phyloP scores from a whole-genome alignment of 1,140 invertebrate species.

The Caerostris extrusa region DNA sequence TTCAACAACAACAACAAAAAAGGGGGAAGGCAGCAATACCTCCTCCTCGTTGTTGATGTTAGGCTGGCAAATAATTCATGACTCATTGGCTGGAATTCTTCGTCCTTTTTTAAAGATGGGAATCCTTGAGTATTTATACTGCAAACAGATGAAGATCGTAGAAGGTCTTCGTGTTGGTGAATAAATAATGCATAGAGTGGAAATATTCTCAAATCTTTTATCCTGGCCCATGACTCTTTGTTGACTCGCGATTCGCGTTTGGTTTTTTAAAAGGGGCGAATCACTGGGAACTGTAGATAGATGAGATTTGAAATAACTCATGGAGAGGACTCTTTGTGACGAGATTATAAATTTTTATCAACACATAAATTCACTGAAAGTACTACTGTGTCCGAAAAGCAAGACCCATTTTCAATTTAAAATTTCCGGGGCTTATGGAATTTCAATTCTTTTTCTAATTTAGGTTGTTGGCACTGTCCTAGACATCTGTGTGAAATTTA shows the following conservation, averaged over 20 bases:
- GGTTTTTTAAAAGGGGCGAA: background rate
- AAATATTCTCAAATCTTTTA: background rate
- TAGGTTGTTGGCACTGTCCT: no score
- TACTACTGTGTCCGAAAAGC: no score
- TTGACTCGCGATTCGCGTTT: slow-evolving; percentile 22
- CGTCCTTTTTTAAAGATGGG: background rate
- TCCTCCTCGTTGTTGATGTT: background rate
- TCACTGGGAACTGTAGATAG: background rate
- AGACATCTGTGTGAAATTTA: no score
- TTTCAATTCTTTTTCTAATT: no score
- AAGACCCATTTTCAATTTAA: no score
- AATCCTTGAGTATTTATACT: background rate
- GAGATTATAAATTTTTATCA: no score
- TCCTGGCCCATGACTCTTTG: background rate
- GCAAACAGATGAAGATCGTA: slow-evolving; percentile 17
- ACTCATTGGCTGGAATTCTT: slow-evolving; percentile 3
- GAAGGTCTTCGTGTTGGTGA: background rate
- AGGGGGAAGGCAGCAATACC: no score
- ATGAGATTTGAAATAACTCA: background rate
- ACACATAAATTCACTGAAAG: no score
- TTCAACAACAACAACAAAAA: background rate
- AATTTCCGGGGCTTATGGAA: no score
- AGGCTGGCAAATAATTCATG: background rate
- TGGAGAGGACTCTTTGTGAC: background rate
- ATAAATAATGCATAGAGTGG: slow-evolving; percentile 5